Evolutionary conservation across 2,888 invertebrate species (phyloP).

Genomic region (Drosophila dives): DNA sequence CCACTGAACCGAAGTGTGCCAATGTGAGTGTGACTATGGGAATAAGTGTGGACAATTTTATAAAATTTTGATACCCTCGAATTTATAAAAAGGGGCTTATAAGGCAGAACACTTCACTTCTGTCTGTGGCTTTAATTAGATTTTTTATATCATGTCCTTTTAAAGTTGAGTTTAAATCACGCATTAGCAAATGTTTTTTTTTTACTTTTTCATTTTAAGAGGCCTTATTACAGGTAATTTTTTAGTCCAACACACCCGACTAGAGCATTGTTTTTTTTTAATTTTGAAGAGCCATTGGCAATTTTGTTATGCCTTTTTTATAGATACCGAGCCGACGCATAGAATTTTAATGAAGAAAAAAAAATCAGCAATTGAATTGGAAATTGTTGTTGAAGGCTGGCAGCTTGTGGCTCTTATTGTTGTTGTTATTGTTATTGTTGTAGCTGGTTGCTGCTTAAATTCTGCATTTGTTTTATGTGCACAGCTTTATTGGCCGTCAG

Average conservation of each 20-base stretch:
- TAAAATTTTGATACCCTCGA: neutral
- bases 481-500: slow-evolving; percentile 26
- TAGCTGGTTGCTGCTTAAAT: slow-evolving; percentile 4
- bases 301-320: slow-evolving; percentile 48
- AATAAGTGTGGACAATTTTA: neutral
- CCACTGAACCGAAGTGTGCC: slow-evolving; percentile 5
- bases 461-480: slow-evolving; percentile 40
- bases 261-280: neutral
- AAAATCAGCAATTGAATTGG: slow-evolving; percentile 31
- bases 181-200: neutral
- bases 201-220: too few relatives aligned
- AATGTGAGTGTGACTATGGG: neutral
- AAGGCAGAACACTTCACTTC: neutral
- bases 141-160: neutral
- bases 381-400: slow-evolving; percentile 12
- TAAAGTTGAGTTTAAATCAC: neutral
- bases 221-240: slow-evolving; percentile 7
- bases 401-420: neutral
- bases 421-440: slow-evolving; percentile 6
- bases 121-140: rapidly evolving
- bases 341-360: slow-evolving; percentile 61
- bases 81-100: neutral
- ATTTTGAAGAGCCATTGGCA: slow-evolving; percentile 11
- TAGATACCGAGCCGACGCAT: slow-evolving; percentile 37
- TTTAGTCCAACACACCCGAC: neutral